Conservation (phyloP, 92 coral and sea anemone species). For the Zoanthus solanderi region DNA sequence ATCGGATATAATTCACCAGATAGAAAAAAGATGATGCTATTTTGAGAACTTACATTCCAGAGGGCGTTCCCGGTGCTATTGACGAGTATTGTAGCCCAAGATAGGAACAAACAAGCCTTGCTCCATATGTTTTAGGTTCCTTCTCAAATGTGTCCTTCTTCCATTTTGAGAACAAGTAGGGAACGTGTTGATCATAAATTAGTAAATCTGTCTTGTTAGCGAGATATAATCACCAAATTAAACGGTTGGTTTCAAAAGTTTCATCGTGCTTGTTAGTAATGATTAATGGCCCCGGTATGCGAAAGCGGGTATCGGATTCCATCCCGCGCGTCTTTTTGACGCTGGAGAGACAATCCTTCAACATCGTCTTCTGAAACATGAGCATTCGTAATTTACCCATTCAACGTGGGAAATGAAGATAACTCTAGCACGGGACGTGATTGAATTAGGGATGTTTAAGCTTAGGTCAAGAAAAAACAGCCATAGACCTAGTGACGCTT, state of each 20-base stretch:
- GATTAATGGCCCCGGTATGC: constrained; percentile 55
- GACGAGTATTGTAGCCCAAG: constrained; percentile 23
- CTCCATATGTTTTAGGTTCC: constrained; percentile 28
- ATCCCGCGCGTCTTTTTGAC: constrained; percentile 50
- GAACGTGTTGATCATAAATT: constrained; percentile 34
- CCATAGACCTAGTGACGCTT: constrained; percentile 23
- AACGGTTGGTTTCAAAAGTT: constrained; percentile 51
- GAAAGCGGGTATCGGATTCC: constrained; percentile 24
- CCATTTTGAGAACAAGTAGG: not conserved
- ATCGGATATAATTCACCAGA: constrained; percentile 12
- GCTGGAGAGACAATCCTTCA: constrained; percentile 28
- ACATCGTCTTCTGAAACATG: constrained; percentile 42
- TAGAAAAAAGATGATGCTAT: constrained; percentile 29
- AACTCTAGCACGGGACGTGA: not conserved
- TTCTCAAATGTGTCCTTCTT: not conserved
- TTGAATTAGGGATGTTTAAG: constrained; percentile 3
- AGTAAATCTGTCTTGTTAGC: constrained; percentile 46
- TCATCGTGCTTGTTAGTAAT: constrained; percentile 53
- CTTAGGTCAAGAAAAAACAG: constrained; percentile 35
- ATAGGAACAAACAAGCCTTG: constrained; percentile 26
- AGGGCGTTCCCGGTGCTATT: constrained; percentile 30
- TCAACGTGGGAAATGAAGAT: constrained; percentile 42
- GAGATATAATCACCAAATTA: constrained; percentile 48
- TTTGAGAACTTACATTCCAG: constrained; percentile 45
- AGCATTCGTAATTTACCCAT: constrained; percentile 27